Evolutionary conservation across 2,797 vertebrate genomes (phyloP), one percentile per base, ranked within the genome.

Genomic region (Argentina silus): DNA sequence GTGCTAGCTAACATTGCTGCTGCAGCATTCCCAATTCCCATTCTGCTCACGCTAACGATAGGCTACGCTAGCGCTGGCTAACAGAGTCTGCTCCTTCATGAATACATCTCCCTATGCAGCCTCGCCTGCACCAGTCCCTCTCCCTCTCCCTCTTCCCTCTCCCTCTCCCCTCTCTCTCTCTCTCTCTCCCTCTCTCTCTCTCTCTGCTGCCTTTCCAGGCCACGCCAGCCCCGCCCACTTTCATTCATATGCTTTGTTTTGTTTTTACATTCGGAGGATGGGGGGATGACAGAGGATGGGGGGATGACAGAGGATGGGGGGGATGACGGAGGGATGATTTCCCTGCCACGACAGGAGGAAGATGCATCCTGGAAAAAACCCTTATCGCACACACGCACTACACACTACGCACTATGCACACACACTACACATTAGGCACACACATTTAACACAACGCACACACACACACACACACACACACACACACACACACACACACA

Each of bases 191-290:
- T 82, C 83, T 87, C 89, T 90, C 87, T 50, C 3, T 57, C 60
- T 83, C 78, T 75, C 70, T 74, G 76, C 77, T 87, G 86, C 83
- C 83, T 91, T 91, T 91, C 89, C 89, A 91, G 89, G 89, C 85
- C 88, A 87, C 81, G 73, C 56, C 53, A 0, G 75, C 88, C 81
- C 87, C 91, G 90, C 89, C 92, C 85, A 92, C 88, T 90, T 92
- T 92, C 92, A 94, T 93, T 93, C 91, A 93, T 91, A 87, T 85
- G 79, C 84, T 81, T 90, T 90, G 87, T 91, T 91, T 91, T 92
- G 89, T 87, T 91, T 90, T 91, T 81, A 83, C 85, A 79, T 78
- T 77, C 72, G 53, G 70, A 74, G 75, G 57, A 70, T 74, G 55
- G 66, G 71, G 55, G 23, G 67, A 56, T 48, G 23, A 21, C 15